phyloP scores from a whole-genome alignment of 2,113 vertebrate genomes.

The Hylia prasina region DNA sequence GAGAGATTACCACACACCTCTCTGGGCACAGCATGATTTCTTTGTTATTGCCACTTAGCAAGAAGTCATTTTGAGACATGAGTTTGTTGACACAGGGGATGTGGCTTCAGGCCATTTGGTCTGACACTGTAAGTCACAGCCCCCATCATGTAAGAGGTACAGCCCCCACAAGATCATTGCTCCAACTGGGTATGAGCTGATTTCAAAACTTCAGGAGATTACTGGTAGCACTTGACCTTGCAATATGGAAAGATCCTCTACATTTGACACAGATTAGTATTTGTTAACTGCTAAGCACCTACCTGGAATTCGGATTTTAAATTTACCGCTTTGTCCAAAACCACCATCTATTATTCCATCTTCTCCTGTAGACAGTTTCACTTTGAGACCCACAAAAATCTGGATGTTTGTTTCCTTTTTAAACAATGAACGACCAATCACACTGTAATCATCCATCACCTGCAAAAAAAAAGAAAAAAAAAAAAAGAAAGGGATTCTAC shows the following conservation, averaged over 20 bases:
- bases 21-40: not conserved
- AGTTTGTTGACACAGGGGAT: not conserved
- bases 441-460: slow-evolving; percentile 88
- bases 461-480: slow-evolving; percentile 49
- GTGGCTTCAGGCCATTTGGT: not conserved
- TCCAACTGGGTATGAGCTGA: not conserved
- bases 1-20: not conserved
- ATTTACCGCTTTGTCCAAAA: slow-evolving; percentile 96
- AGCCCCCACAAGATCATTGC: not conserved
- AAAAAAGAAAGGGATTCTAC: not conserved
- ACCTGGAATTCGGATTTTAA: slow-evolving; percentile 91
- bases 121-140: not conserved
- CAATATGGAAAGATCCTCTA: not conserved
- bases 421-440: slow-evolving; percentile 93
- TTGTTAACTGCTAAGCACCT: not conserved
- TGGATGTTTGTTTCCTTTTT: slow-evolving; percentile 99
- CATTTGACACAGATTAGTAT: not conserved
- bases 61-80: not conserved
- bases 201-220: not conserved
- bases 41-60: not conserved
- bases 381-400: slow-evolving; percentile 91
- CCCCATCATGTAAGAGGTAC: not conserved
- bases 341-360: slow-evolving; percentile 87
- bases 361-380: slow-evolving; percentile 90
- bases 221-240: not conserved